A percentile compares a stretch with the other conserved stretches of the same genome.
These are phyloP conservation scores for Panurus biarmicus DNA, from an alignment of 2,113 vertebrate species.

Conservation along the genomic window DNA sequence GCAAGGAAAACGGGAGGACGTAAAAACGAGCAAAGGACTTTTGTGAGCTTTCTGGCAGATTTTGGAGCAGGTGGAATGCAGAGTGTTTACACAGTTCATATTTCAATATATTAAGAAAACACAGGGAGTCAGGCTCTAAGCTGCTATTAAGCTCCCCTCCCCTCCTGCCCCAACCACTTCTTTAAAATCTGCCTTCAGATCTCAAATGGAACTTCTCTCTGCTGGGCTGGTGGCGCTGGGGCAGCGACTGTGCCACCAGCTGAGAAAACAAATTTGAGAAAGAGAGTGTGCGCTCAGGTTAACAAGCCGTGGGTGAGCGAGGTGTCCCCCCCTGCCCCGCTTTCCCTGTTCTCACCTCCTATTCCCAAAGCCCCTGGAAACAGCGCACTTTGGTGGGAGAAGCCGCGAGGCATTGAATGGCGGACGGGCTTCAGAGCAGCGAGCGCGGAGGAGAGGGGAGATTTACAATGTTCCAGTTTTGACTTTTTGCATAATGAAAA, in stretches of 20 bases:
- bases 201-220: conserved; percentile 56
- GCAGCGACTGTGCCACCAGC: conserved; percentile 62
- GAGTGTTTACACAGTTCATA: conserved; percentile 62
- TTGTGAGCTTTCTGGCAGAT: conserved; percentile 50
- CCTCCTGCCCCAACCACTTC: conserved; percentile 42
- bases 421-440: neutral
- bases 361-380: conserved; percentile 18
- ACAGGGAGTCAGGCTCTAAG: conserved; percentile 32
- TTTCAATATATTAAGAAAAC: conserved; percentile 67
- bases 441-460: neutral
- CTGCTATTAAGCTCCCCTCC: conserved; percentile 52
- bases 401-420: neutral
- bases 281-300: conserved; percentile 58
- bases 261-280: conserved; percentile 76
- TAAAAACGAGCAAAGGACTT: conserved; percentile 27
- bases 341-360: conserved; percentile 36
- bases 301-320: conserved; percentile 40
- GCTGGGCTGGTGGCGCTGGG: conserved; percentile 39
- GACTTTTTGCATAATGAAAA: conserved; percentile 64
- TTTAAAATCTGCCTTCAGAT: conserved; percentile 62
- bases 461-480: conserved; percentile 55
- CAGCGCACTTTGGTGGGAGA: neutral
- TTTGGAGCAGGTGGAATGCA: conserved; percentile 64
- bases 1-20: neutral
- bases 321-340: neutral